These are phyloP conservation scores for Drosophila bocqueti DNA, from an alignment of 1,140 invertebrate genomes.

Conservation along the genomic window DNA sequence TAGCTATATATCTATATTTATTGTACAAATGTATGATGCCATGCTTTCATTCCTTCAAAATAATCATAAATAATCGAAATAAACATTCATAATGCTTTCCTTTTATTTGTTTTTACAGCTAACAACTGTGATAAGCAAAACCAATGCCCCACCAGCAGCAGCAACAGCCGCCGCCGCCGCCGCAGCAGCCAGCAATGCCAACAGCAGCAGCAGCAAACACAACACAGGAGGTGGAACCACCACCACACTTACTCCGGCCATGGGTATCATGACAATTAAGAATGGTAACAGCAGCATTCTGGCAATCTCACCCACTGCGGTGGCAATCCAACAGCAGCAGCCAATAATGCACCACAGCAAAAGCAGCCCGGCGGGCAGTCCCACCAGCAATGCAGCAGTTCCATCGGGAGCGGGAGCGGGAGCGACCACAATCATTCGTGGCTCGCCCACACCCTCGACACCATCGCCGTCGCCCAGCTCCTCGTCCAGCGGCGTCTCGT, in stretches of 20 bases:
- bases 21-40: not conserved
- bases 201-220: conserved; percentile 30
- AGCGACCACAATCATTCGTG: conserved; percentile 60
- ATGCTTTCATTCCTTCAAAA: not conserved
- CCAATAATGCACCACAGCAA: conserved; percentile 5
- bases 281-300: conserved; percentile 27
- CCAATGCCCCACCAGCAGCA: conserved; percentile 43
- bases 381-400: conserved; percentile 27
- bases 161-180: conserved; percentile 28
- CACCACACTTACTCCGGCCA: conserved; percentile 38
- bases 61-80: not conserved
- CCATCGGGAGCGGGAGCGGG: not conserved
- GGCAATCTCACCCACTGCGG: conserved; percentile 45
- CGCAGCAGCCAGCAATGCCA: conserved; percentile 37
- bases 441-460: conserved; percentile 81
- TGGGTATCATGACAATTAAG: conserved; percentile 55
- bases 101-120: conserved; percentile 1
- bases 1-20: not conserved
- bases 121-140: conserved; percentile 76
- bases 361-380: conserved; percentile 64
- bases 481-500: conserved; percentile 77
- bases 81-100: not conserved
- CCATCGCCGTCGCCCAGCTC: conserved; percentile 81
- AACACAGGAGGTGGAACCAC: conserved; percentile 23
- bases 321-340: conserved; percentile 27